phyloP scores from a whole-genome alignment of 2,797 vertebrate species.

The Sciaenops ocellatus region DNA sequence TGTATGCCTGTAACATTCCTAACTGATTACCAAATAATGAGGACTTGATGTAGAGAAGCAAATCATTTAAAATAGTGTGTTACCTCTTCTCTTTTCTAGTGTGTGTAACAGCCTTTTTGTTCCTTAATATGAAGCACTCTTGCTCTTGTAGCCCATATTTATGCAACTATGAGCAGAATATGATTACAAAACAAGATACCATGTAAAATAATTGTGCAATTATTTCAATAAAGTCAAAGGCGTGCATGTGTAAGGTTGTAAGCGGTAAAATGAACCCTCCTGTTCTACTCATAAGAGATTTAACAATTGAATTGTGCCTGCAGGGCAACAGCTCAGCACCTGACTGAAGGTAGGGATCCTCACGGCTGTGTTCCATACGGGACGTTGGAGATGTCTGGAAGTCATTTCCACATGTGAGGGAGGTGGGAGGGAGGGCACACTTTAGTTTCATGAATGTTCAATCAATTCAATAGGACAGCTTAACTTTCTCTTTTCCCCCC shows the following conservation, averaged over 20 bases:
- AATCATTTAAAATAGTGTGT: conserved; percentile 28
- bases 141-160: conserved; percentile 35
- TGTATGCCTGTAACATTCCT: conserved; percentile 45
- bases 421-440: conserved; percentile 74
- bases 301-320: conserved; percentile 84
- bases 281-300: conserved; percentile 79
- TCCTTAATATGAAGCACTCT: conserved; percentile 14
- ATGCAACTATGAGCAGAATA: conserved; percentile 45
- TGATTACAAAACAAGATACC: conserved; percentile 66
- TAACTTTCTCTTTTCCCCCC: conserved; percentile 83
- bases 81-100: conserved; percentile 33
- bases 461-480: conserved; percentile 90
- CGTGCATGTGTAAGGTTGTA: conserved; percentile 63
- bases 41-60: conserved; percentile 31
- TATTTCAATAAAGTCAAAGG: conserved; percentile 73
- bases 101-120: conserved; percentile 29
- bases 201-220: conserved; percentile 75
- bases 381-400: conserved; percentile 87
- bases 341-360: conserved; percentile 86
- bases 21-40: conserved; percentile 55
- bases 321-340: conserved; percentile 85
- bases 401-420: conserved; percentile 86
- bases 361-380: conserved; percentile 84
- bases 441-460: conserved; percentile 89
- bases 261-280: conserved; percentile 75